Evolutionary conservation across 2,113 vertebrate species (phyloP), one percentile per base, ranked within the genome.

Genomic region (Catharus minimus): DNA sequence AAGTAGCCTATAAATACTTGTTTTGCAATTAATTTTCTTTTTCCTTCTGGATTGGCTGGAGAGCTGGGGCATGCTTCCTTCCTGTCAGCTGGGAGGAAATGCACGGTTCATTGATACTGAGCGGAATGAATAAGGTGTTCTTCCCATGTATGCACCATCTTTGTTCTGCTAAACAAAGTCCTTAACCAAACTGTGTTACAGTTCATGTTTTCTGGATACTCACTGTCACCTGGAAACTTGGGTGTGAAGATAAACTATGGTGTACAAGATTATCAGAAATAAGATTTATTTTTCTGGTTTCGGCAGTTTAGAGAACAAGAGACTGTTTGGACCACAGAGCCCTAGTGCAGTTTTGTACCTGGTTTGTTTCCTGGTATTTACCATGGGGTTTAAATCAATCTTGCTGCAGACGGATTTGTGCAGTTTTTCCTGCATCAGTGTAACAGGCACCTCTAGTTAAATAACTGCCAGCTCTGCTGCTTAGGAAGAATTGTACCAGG

Each of bases 71-170:
- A 81, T 39, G 7, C 21, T 90, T 80, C 28, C 75, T 80, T 85
- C 76, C 58, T 82, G n/a, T 72, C 39, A 57, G 21, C 64, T 5
- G 11, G 32, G 53, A 33, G 18, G 11, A 72, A 49, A 32, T 30
- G 24, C 41, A 22, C n/a, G 61, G 2, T 72, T 88, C 16, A 33
- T 64, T 39, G 46, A 4, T 85, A 46, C 24, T 36, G 52, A 74
- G 7, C 21, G 19, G 9, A 52, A 61, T 44, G 10, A 86, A 27
- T 57, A 68, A 61, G 20, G 4, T 85, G 2, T 77, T 77, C 14
- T 65, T 57, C 30, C 11, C 11, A 3, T 68, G 0, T 53, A 55
- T 38, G 4, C 0, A 0, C 38, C 10, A 10, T 58, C 14, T 62
- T 73, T 71, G 8, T 90, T 72, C 71, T 49, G 11, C n/a, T 84